Conservation (phyloP, 2,888 invertebrate species). For the Calameuta filiformis region DNA sequence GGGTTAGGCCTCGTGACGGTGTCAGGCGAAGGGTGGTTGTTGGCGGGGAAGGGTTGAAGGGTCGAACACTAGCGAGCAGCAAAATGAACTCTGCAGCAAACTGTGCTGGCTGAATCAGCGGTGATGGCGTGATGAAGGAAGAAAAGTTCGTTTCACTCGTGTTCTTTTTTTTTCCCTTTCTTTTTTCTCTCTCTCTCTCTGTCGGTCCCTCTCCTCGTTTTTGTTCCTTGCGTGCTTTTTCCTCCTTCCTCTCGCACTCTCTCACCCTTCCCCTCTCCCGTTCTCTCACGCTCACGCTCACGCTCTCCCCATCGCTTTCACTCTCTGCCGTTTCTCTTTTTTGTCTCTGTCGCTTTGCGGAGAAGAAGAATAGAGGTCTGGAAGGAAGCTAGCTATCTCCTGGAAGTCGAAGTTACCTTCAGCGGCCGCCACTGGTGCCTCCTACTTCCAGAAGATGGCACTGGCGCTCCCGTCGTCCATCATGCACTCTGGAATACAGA, state of each 20-base stretch:
- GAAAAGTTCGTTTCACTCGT: constrained; percentile 39
- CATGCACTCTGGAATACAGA: constrained; percentile 73
- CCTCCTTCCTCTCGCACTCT: neutral
- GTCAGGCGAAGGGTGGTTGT: neutral
- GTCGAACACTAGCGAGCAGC: constrained; percentile 59
- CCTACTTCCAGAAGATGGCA: constrained; percentile 74
- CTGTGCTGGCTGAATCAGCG: constrained; percentile 62
- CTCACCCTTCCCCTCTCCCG: neutral
- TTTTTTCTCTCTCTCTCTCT: constrained; percentile 29
- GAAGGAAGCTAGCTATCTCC: constrained; percentile 72
- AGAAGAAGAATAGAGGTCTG: constrained; percentile 58
- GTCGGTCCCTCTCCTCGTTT: constrained; percentile 22
- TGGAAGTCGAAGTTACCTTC: constrained; percentile 71
- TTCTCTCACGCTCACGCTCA: neutral
- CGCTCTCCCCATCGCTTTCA: neutral
- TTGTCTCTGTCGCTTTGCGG: constrained; percentile 37
- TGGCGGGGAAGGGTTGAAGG: constrained; percentile 27
- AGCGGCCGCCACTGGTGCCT: constrained; percentile 67
- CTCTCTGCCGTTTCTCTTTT: neutral
- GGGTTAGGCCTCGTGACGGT: constrained; percentile 10
- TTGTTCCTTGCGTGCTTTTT: constrained; percentile 16
- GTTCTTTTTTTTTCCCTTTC: constrained; percentile 30
- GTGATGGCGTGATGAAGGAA: constrained; percentile 59
- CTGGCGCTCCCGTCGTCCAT: constrained; percentile 69
- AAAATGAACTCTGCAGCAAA: constrained; percentile 62